Conservation (phyloP, 2,113 vertebrate genomes). For the Psophia crepitans region DNA sequence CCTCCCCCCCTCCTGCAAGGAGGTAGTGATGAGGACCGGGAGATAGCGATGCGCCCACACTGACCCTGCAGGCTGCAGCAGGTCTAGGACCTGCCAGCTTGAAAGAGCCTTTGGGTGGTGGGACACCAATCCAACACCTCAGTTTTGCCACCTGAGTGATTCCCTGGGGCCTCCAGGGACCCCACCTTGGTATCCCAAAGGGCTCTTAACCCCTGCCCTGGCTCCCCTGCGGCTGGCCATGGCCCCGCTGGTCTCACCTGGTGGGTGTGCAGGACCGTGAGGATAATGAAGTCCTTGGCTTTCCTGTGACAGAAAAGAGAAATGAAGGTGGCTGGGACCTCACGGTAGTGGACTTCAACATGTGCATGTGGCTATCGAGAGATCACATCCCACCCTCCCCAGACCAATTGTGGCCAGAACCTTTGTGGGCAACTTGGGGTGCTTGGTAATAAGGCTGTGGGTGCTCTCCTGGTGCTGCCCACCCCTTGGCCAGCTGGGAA, state of each 20-base stretch:
- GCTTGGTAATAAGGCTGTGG: neutral
- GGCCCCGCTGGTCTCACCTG: slow-evolving; percentile 78
- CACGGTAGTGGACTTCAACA: neutral
- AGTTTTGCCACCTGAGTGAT: neutral
- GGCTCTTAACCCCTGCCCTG: neutral
- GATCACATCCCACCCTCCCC: neutral
- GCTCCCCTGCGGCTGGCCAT: neutral
- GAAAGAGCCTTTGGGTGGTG: neutral
- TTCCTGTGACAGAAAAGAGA: slow-evolving; percentile 79
- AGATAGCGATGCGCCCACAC: neutral
- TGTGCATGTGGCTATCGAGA: fast-evolving
- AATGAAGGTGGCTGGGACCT: neutral
- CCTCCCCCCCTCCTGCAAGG: neutral
- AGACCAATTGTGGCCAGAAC: fast-evolving
- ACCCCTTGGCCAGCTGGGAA: neutral
- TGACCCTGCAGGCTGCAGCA: fast-evolving
- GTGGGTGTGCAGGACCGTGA: slow-evolving; percentile 94
- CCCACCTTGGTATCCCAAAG: fast-evolving
- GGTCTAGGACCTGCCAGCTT: neutral
- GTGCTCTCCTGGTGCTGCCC: neutral
- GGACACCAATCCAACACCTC: neutral
- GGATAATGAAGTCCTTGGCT: slow-evolving; percentile 90
- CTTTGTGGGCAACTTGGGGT: neutral
- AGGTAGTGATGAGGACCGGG: neutral
- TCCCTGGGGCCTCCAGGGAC: neutral